Evolutionary conservation across 1,140 invertebrate species (phyloP).

Genomic region (Samia ricini): DNA sequence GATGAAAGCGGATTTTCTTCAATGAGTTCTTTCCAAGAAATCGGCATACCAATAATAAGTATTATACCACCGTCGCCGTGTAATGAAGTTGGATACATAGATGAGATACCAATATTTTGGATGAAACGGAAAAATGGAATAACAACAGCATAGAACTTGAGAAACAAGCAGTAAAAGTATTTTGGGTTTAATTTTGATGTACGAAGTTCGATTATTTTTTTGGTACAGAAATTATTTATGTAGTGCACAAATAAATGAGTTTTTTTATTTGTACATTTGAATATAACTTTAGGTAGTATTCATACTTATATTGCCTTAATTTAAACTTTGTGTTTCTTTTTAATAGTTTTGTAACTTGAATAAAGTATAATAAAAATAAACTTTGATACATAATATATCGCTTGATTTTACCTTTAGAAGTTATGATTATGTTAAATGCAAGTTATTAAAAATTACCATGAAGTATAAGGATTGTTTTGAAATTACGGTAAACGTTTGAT

Average conservation of each 20-base stretch:
- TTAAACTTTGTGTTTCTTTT: not conserved
- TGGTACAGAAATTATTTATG: not conserved
- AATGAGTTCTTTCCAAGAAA: slow-evolving; percentile 88
- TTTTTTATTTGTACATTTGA: not conserved
- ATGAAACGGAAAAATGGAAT: slow-evolving; percentile 57
- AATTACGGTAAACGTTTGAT: too few relatives aligned
- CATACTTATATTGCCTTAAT: not conserved
- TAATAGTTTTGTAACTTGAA: not conserved
- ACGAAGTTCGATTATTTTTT: not conserved
- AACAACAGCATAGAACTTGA: slow-evolving; percentile 49
- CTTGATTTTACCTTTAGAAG: too few relatives aligned
- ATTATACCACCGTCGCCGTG: slow-evolving; percentile 67
- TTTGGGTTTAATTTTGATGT: slow-evolving; percentile 55
- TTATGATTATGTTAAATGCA: too few relatives aligned
- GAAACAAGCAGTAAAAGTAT: slow-evolving; percentile 68
- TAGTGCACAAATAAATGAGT: not conserved
- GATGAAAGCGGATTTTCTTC: slow-evolving; percentile 91
- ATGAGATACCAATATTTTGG: slow-evolving; percentile 41
- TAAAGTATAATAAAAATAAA: too few relatives aligned
- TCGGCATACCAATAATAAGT: slow-evolving; percentile 80
- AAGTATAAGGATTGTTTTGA: too few relatives aligned
- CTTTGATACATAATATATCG: too few relatives aligned
- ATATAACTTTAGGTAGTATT: not conserved
- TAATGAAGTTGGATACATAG: slow-evolving; percentile 57
- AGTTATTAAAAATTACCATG: too few relatives aligned